A percentile compares a stretch with the other conserved stretches of the same genome.
These are phyloP conservation scores for Gymnocheta viridis DNA, from an alignment of 2,888 invertebrate species.

Conservation along the genomic window DNA sequence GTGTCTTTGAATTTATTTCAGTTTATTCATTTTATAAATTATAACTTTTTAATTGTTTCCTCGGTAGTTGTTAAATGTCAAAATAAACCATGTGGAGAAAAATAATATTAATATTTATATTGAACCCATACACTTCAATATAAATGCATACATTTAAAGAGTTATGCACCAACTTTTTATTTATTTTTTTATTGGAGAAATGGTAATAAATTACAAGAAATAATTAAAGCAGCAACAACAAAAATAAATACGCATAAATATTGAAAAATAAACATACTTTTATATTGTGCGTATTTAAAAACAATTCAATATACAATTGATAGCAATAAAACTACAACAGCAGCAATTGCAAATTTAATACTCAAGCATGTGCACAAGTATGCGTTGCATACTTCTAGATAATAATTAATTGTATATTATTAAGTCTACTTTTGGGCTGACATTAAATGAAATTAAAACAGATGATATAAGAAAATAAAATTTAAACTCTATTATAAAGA, in stretches of 20 bases:
- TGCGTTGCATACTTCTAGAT: slow-evolving; percentile 42
- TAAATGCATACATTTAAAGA: slow-evolving; percentile 14
- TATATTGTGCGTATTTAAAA: slow-evolving; percentile 20
- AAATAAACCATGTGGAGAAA: slow-evolving; percentile 46
- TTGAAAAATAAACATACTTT: slow-evolving; percentile 38
- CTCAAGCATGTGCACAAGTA: background rate
- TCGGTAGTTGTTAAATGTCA: slow-evolving; percentile 68
- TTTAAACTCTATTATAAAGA: too few species aligned
- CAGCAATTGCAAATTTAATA: slow-evolving; percentile 14
- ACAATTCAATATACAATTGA: slow-evolving; percentile 45
- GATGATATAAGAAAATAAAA: background rate
- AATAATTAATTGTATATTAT: slow-evolving; percentile 1
- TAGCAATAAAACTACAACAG: slow-evolving; percentile 34
- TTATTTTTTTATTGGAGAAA: slow-evolving; percentile 31
- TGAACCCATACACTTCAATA: background rate
- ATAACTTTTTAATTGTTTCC: slow-evolving; percentile 68
- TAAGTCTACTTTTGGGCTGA: background rate
- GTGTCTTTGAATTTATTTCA: background rate
- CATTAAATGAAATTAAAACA: background rate
- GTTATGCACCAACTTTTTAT: slow-evolving; percentile 19
- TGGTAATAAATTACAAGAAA: slow-evolving; percentile 57
- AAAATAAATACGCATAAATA: background rate
- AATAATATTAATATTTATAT: background rate
- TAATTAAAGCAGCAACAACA: slow-evolving; percentile 31
- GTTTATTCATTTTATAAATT: slow-evolving; percentile 55